Conservation (phyloP, 2,797 vertebrate species). For the Botia almorhae region DNA sequence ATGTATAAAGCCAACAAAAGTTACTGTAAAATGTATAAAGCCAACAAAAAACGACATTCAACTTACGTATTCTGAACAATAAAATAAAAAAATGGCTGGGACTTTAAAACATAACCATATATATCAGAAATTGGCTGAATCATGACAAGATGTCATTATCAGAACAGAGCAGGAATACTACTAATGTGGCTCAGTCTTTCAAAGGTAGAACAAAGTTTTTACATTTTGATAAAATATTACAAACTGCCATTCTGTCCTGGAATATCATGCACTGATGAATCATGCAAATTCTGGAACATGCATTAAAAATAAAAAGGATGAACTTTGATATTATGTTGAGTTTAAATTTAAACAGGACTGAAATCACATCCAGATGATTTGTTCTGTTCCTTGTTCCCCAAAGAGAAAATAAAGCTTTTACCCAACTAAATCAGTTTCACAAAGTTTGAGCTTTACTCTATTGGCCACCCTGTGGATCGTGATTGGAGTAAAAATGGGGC, state of each 20-base stretch:
- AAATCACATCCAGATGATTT: background rate
- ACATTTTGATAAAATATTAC: too few relatives aligned
- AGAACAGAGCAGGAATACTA: background rate
- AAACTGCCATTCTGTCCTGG: too few relatives aligned
- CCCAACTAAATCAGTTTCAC: background rate
- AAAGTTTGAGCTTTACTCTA: constrained; percentile 2
- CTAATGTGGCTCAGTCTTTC: background rate
- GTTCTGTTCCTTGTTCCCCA: background rate
- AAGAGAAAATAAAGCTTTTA: constrained; percentile 2
- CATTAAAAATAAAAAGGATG: too few relatives aligned
- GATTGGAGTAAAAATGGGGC: constrained; percentile 3
- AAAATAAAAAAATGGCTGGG: too few relatives aligned
- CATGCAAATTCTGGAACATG: too few relatives aligned
- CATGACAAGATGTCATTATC: background rate
- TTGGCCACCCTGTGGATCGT: constrained; percentile 20
- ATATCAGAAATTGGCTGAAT: background rate
- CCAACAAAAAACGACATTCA: too few relatives aligned
- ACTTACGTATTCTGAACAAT: too few relatives aligned
- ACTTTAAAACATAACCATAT: too few relatives aligned
- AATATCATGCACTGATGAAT: too few relatives aligned
- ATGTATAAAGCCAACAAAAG: too few relatives aligned
- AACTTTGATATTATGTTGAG: background rate
- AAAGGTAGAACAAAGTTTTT: too few relatives aligned
- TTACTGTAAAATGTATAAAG: too few relatives aligned
- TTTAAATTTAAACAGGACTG: background rate